These are phyloP conservation scores for Formica aserva DNA, from an alignment of 2,888 invertebrate species.

Conservation along the genomic window DNA sequence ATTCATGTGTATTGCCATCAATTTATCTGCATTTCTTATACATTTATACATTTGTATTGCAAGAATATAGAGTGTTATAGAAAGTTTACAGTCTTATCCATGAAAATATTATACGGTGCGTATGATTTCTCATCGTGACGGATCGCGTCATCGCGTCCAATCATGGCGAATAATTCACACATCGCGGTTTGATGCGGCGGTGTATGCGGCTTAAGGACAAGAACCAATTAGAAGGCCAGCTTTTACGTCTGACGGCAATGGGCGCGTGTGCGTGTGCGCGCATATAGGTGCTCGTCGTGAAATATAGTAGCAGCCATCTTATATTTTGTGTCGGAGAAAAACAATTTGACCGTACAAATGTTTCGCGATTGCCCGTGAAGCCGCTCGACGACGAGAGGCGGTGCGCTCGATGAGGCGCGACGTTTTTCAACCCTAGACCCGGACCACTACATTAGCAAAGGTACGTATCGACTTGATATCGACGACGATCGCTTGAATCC, in stretches of 20 bases:
- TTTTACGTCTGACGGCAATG: conserved; percentile 60
- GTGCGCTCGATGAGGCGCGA: conserved; percentile 85
- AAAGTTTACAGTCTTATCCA: neutral
- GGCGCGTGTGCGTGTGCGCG: conserved; percentile 63
- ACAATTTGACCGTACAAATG: conserved; percentile 85
- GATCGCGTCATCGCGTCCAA: conserved; percentile 15
- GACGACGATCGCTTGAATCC: conserved; percentile 38
- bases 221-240: conserved; percentile 68
- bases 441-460: conserved; percentile 86
- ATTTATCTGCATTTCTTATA: neutral
- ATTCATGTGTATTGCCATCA: neutral
- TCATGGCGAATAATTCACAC: neutral
- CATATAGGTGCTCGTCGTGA: conserved; percentile 74
- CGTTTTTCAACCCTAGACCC: conserved; percentile 83
- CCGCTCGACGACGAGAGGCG: conserved; percentile 79
- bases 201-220: conserved; percentile 62
- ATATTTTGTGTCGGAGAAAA: conserved; percentile 86
- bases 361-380: conserved; percentile 83
- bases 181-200: neutral
- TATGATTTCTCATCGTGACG: neutral
- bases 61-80: too few relatives aligned
- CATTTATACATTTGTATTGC: too few relatives aligned
- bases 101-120: neutral
- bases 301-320: conserved; percentile 86
- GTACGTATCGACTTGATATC: too few relatives aligned